Evolutionary conservation across 1,140 invertebrate genomes (phyloP).

Genomic region (Heliconius nattereri): DNA sequence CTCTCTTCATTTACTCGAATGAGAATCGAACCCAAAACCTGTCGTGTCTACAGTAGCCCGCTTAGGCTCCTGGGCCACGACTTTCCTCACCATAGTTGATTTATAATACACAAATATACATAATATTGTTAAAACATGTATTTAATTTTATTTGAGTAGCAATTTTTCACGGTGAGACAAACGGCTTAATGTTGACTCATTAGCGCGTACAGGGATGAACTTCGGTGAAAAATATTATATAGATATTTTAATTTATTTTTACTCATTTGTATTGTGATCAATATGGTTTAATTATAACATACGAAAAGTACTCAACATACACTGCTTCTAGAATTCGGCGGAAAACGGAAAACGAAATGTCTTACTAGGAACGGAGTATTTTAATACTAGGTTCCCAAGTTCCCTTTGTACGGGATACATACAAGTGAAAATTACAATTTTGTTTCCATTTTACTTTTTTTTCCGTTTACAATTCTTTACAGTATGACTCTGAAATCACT

Average conservation of each 20-base stretch:
- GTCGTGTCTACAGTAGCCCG: too few species aligned
- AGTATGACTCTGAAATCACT: too few species aligned
- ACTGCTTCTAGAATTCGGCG: background rate
- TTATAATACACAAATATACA: too few species aligned
- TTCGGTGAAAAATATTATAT: background rate
- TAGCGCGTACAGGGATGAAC: background rate
- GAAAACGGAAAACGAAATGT: background rate
- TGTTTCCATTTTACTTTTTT: too few species aligned
- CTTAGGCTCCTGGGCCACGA: too few species aligned
- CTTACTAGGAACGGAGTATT: background rate
- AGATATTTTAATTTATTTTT: too few species aligned
- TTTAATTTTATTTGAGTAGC: constrained; percentile 2
- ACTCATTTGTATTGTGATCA: too few species aligned
- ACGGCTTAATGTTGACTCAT: constrained; percentile 12
- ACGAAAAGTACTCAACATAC: background rate
- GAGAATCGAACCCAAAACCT: too few species aligned
- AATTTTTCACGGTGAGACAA: background rate
- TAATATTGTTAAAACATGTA: background rate
- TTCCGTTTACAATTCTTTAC: too few species aligned
- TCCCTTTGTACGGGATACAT: background rate
- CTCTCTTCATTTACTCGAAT: too few species aligned
- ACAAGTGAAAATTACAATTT: too few species aligned
- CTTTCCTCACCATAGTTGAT: background rate
- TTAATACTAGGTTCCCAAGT: background rate
- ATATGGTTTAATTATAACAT: too few species aligned